Base-by-base conservation (phyloP, 1,140 invertebrate genomes). In the Drosophila teissieri region DNA sequence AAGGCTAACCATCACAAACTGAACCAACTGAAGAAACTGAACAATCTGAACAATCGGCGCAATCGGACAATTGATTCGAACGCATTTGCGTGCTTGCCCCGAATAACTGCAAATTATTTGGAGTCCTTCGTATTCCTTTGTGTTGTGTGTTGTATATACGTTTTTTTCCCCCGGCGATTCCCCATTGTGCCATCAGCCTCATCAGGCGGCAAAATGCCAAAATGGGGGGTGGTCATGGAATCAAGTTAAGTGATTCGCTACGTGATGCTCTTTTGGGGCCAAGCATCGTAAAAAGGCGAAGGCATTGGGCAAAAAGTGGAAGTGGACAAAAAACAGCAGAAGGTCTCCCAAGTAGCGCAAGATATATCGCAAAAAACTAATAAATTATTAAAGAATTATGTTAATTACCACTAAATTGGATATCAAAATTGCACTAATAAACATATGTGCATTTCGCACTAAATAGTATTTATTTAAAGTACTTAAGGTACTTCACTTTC, bases 211-310 rank as follows among this genome's bases (percentile, higher is more conserved):
- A 34, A 8, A 44, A 44, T 24, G 34, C 10, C 11, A 15, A 15
- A 64, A 51, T 44, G 51, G 44, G 61, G 12, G 48, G 39, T 22
- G 63, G 73, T 49, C 53, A 61, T 64, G 63, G 73, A 81, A 73
- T 89, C 84, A 79, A 91, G 85, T 91, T 91, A 91, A 91, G 90
- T 91, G 90, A 91, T 90, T 91, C 81, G 68, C 82, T 91, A 91
- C 90, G 90, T 91, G 90, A 83, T 84, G 73, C 84, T 83, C 83
- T 79, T 83, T 60, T 64, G 73, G 51, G 54, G 22, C 5, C 44
- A 27, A 49, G 45, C 27, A 12, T 51, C 70, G 22, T 74, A 75
- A 74, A 75, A 75, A 65, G 60, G 51, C 65, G 19, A 19, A 19
- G 19, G 19, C 19, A 19, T 19, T 19, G 19, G 19, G 19, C 22